Percentiles rank a stretch among this genome's conserved stretches.
phyloP scores from a whole-genome alignment of 2,888 invertebrate genomes.

The Omphaloscelis lunosa region DNA sequence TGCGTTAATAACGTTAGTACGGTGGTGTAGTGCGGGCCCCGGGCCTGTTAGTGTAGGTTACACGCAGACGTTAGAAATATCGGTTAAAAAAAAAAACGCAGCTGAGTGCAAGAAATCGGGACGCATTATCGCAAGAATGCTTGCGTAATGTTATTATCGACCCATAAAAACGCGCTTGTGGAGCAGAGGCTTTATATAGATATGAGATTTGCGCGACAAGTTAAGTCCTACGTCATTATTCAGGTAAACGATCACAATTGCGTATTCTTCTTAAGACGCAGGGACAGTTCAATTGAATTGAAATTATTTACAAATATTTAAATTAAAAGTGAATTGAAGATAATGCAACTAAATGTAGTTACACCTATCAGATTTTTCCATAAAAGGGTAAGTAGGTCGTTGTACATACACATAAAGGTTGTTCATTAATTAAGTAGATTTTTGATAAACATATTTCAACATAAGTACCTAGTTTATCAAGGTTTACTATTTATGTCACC shows the following conservation, averaged over 20 bases:
- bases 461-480: constrained; percentile 6
- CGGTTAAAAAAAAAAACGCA: too few relatives aligned
- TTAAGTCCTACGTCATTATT: background rate
- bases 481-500: background rate
- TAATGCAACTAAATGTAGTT: background rate
- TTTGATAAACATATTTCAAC: constrained; percentile 7
- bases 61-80: too few relatives aligned
- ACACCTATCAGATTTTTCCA: constrained; percentile 12
- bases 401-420: background rate
- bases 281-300: background rate
- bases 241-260: background rate
- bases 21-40: too few relatives aligned
- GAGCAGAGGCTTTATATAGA: background rate
- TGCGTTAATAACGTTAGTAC: too few relatives aligned
- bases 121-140: too few relatives aligned
- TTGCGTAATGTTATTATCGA: too few relatives aligned
- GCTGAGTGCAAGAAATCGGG: too few relatives aligned
- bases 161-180: too few relatives aligned
- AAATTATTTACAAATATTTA: too few relatives aligned
- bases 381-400: background rate
- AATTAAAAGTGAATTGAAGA: background rate
- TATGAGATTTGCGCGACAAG: background rate
- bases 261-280: background rate
- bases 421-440: background rate
- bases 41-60: too few relatives aligned